phyloP scores from a whole-genome alignment of 2,888 invertebrate genomes.

The Drosophila meridiana region DNA sequence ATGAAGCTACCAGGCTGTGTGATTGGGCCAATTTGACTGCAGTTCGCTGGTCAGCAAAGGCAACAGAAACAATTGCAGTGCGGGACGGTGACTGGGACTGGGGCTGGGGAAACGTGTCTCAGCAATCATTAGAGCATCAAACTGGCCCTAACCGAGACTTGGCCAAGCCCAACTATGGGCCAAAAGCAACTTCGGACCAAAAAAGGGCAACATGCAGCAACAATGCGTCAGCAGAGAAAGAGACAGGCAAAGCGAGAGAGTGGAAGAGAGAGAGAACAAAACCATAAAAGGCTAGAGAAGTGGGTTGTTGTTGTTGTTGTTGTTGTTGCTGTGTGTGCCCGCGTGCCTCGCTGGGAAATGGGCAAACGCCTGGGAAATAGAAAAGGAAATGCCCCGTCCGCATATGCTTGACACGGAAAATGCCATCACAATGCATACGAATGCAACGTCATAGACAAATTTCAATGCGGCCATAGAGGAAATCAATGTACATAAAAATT shows the following conservation, averaged over 20 bases:
- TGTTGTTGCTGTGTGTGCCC: slow-evolving; percentile 6
- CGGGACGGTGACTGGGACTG: background rate
- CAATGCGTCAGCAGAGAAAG: slow-evolving; percentile 22
- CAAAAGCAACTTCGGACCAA: slow-evolving; percentile 54
- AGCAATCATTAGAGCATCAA: slow-evolving; percentile 61
- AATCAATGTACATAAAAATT: slow-evolving; percentile 64
- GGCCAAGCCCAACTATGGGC: slow-evolving; percentile 50
- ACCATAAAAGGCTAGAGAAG: slow-evolving; percentile 69
- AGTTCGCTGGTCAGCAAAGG: slow-evolving; percentile 16
- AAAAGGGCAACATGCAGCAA: slow-evolving; percentile 66
- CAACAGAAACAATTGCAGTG: slow-evolving; percentile 34
- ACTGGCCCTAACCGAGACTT: slow-evolving; percentile 33
- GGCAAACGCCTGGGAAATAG: slow-evolving; percentile 60
- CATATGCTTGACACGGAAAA: slow-evolving; percentile 77
- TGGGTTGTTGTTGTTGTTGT: slow-evolving; percentile 55
- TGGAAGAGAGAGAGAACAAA: slow-evolving; percentile 47
- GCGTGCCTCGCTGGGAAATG: slow-evolving; percentile 49
- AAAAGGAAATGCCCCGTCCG: slow-evolving; percentile 59
- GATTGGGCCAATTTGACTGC: slow-evolving; percentile 66
- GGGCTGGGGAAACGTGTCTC: slow-evolving; percentile 47
- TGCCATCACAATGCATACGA: slow-evolving; percentile 67
- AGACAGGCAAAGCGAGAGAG: slow-evolving; percentile 11
- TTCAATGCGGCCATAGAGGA: slow-evolving; percentile 27
- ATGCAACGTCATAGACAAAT: slow-evolving; percentile 28
- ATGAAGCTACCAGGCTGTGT: slow-evolving; percentile 64